These are phyloP conservation scores for Julus scanicus DNA, from an alignment of 2,888 invertebrate species.

Conservation along the genomic window DNA sequence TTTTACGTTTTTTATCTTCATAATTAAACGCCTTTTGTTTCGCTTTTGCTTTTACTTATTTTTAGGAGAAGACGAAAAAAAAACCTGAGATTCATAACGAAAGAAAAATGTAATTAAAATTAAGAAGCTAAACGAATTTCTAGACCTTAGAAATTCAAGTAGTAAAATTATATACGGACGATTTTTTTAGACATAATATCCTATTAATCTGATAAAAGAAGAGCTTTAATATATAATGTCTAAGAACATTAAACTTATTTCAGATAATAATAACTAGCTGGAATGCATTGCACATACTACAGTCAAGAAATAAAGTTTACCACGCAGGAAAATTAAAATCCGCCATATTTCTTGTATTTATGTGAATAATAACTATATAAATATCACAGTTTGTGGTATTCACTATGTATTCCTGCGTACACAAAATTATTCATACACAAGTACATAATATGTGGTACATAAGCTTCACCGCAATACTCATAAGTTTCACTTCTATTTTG, in stretches of 20 bases:
- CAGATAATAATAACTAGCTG: too few species aligned
- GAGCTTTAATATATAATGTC: constrained; percentile 1
- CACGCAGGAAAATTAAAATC: too few species aligned
- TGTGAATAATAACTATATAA: too few species aligned
- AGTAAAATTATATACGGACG: not conserved
- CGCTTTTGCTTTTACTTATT: not conserved
- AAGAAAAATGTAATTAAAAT: constrained; percentile 21
- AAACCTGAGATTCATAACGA: not conserved
- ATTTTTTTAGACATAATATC: not conserved
- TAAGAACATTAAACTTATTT: not conserved
- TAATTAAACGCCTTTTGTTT: constrained; percentile 30
- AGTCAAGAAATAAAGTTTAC: not conserved
- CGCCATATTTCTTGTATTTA: too few species aligned
- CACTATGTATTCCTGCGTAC: too few species aligned
- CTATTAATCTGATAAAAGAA: not conserved
- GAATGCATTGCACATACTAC: too few species aligned
- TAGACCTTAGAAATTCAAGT: not conserved
- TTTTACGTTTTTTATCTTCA: constrained; percentile 13
- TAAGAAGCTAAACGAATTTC: not conserved
- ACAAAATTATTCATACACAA: too few species aligned
- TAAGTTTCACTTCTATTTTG: too few species aligned
- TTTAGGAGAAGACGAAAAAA: not conserved
- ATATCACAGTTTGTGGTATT: too few species aligned
- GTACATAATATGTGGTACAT: too few species aligned
- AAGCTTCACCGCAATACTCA: too few species aligned